These are phyloP conservation scores for Dasypolia templi DNA, from an alignment of 2,888 invertebrate species.

Conservation along the genomic window DNA sequence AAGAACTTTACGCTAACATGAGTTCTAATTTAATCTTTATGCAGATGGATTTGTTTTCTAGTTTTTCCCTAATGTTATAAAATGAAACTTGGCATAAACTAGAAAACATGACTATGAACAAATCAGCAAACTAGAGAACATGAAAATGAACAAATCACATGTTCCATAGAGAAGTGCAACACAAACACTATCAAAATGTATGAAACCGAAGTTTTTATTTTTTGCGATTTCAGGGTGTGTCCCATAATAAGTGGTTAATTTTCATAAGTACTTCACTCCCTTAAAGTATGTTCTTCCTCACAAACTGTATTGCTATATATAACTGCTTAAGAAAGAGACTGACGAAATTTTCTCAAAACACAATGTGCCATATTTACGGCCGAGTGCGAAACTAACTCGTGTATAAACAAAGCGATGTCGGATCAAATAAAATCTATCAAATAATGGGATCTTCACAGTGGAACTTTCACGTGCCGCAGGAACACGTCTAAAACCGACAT, in stretches of 20 bases:
- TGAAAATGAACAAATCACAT: too few species aligned
- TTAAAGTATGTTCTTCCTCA: background rate
- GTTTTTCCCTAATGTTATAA: too few species aligned
- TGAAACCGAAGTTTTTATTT: background rate
- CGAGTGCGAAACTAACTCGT: background rate
- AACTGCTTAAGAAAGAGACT: background rate
- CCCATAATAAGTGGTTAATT: background rate
- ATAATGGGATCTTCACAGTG: background rate
- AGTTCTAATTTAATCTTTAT: too few species aligned
- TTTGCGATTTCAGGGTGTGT: background rate
- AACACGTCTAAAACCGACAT: background rate
- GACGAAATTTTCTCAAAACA: background rate
- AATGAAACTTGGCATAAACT: too few species aligned
- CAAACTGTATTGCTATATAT: background rate
- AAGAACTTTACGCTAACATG: too few species aligned
- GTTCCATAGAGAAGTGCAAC: too few species aligned
- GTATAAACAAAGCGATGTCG: background rate
- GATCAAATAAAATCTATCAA: background rate
- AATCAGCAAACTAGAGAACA: too few species aligned
- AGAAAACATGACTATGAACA: too few species aligned
- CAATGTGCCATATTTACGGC: background rate
- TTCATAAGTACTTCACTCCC: background rate
- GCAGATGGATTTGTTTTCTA: too few species aligned
- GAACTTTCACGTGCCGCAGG: conserved; percentile 5
- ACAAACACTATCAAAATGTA: too few species aligned